phyloP scores from a whole-genome alignment of 2,888 invertebrate genomes.

The Pyralis farinalis region DNA sequence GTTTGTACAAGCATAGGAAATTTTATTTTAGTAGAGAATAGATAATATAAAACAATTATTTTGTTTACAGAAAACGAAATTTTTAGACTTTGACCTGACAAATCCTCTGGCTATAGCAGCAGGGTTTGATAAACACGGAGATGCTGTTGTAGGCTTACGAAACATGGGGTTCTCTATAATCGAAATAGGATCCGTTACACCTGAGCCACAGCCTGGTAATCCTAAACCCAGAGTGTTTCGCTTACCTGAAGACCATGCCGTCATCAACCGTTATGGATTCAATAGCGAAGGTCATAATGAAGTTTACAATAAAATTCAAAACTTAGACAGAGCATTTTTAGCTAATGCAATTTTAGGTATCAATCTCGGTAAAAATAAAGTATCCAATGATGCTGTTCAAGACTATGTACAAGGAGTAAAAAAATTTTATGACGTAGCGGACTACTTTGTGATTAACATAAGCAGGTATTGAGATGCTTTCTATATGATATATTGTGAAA shows the following conservation, averaged over 20 bases:
- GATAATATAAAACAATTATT: no score
- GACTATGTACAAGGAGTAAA: conserved; percentile 94
- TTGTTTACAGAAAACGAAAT: conserved; percentile 81
- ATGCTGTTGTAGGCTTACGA: conserved; percentile 90
- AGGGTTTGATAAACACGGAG: conserved; percentile 98
- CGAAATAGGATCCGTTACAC: conserved; percentile 98
- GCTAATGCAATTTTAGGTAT: conserved; percentile 89
- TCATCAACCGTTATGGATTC: conserved; percentile 95
- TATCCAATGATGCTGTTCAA: conserved; percentile 84
- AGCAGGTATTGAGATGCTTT: conserved; percentile 81
- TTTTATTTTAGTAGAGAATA: no score
- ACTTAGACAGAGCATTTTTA: conserved; percentile 71
- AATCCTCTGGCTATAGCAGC: conserved; percentile 99
- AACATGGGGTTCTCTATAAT: conserved; percentile 96
- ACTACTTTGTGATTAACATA: conserved; percentile 98
- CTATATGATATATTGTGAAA: no score
- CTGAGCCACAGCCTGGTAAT: conserved; percentile 95
- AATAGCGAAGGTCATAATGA: conserved; percentile 95
- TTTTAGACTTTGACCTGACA: conserved; percentile 86
- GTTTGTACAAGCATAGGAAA: no score
- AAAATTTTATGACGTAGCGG: conserved; percentile 90
- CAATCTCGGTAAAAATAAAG: conserved; percentile 98
- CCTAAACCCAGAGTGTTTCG: conserved; percentile 96
- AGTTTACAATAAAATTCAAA: conserved; percentile 85
- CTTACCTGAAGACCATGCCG: conserved; percentile 90